Base-by-base conservation (phyloP, 2,797 vertebrate genomes). In the Schizopygopsis pylzovi region DNA sequence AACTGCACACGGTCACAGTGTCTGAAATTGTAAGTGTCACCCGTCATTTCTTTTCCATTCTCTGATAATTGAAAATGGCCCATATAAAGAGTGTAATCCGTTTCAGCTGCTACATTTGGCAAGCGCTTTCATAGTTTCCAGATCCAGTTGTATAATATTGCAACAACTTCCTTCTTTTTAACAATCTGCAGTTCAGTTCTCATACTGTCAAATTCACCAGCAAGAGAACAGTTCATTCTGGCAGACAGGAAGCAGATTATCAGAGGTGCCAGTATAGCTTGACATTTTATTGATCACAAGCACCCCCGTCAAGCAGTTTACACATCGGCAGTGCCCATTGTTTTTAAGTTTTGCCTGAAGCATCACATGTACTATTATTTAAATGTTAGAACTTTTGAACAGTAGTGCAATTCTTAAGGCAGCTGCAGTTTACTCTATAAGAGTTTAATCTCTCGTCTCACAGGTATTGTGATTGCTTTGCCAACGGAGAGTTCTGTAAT, bases 1-100 rank as follows among this genome's bases (percentile, higher is more conserved):
- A 99, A 99, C 93, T 99, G 98, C 95, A 99, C 98, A 77, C 99
- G 99, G 92, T 99, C 98, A 0, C 95, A 99, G 78, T 99, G 98
- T 92, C 95, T 99, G 88, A 99, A 99, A 93, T 90, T 99, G 98
- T 99, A 94, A 67, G 65, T 97, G 98, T 72, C 22, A 41, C 1
- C 10, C 1, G 15, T 2, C 37, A 43, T 37, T 52, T 18, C 20
- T 75, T 18, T 54, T 16, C 4, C n/a, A 22, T 68, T 47, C 43
- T 82, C 33, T 43, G 47, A 25, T 52, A 54, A 28, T 12, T 37
- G 4, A 20, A 77, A 22, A 41, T 52, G 20, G 47, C 79, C 63
- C 33, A 25, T 28, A 15, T 61, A 20, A 83, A 16, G 10, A 13
- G 20, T 61, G 6, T 47, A n/a, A 59, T 45, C n/a, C 18, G 39